Base-by-base conservation (phyloP, 2,888 invertebrate genomes). In the Latheticus oryzae region DNA sequence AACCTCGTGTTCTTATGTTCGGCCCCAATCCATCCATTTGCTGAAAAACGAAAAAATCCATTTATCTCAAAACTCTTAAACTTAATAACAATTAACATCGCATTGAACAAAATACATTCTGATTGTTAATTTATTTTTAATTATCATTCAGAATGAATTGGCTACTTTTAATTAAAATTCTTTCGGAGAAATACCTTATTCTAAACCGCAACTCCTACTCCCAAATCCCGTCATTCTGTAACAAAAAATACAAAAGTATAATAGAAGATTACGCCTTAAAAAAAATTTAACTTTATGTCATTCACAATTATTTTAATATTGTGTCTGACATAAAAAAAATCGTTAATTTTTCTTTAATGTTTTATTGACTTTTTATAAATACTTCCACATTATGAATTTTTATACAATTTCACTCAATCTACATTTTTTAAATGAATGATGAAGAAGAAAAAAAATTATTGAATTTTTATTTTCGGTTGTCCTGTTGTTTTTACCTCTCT, bases 401-500 rank as follows among this genome's bases (percentile, higher is more conserved):
- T 40, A n/a, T 40, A 52, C 23, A 42, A 32, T 19, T 42, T 17
- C 32, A 28, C n/a, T 19, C 21, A 45, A 32, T 38, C 45, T 45
- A 45, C 45, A 45, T 1, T 28, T 8, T 50, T 9, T 50, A 42
- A 23, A 51, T 48, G 5, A 38, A 24, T 19, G 15, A 24, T n/a
- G n/a, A 42, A 45, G 8, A 26, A 38, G 37, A 28, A 35, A 38
- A 17, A 37, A 26, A 16, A 38, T 33, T 32, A 30, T n/a, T n/a
- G n/a, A 45, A 28, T 28, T 43, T n/a, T n/a, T 24, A 43, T 28
- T 51, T 17, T 12, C 23, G 30, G 17, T 42, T 24, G 45, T 54
- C 54, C 54, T 45, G 28, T 17, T 35, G 16, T 17, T 43, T 72
- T 72, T 73, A 73, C 73, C 73, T 73, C 71, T 63, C 70, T 68